Evolutionary conservation across 2,797 vertebrate species (phyloP).

Genomic region (Betta splendens): DNA sequence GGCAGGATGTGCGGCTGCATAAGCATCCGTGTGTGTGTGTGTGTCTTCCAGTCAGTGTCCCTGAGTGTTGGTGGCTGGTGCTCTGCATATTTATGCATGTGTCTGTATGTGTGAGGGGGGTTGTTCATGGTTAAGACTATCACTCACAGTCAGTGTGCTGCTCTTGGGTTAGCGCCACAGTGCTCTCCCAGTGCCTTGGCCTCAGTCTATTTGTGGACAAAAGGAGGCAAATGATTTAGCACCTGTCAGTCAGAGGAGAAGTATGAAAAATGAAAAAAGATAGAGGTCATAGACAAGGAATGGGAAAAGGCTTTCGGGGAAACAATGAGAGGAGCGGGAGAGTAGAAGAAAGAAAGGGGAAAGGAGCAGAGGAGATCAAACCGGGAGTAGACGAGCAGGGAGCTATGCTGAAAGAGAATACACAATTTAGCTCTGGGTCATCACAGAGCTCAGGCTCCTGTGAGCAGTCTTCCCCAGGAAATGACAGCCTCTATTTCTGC

Average conservation of each 20-base stretch:
- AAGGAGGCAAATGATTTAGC: conserved; percentile 78
- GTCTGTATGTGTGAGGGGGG: conserved; percentile 12
- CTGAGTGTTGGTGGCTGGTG: conserved; percentile 44
- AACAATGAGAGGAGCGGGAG: conserved; percentile 16
- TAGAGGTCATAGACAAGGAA: conserved; percentile 55
- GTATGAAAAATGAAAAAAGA: conserved; percentile 66
- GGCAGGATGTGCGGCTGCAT: conserved; percentile 48
- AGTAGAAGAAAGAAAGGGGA: conserved; percentile 13
- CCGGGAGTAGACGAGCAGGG: conserved; percentile 17
- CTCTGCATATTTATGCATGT: conserved; percentile 54
- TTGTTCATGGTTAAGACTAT: conserved; percentile 41
- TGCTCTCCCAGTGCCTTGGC: conserved; percentile 56
- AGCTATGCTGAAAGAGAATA: conserved; percentile 38
- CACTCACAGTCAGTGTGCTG: conserved; percentile 66
- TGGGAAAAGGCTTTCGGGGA: conserved; percentile 52
- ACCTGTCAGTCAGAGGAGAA: conserved; percentile 73
- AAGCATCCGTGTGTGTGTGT: conserved; percentile 16
- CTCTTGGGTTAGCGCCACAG: conserved; percentile 64
- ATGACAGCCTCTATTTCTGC: conserved; percentile 67
- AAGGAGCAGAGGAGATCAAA: conserved; percentile 28
- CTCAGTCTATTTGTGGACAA: conserved; percentile 73
- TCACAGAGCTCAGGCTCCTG: conserved; percentile 64
- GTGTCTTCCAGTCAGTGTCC: conserved; percentile 27
- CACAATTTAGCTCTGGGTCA: conserved; percentile 61
- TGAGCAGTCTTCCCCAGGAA: conserved; percentile 63